Evolutionary conservation across 2,888 invertebrate species (phyloP), one percentile per base, ranked within the genome.

Genomic region (Lepidocyrtinus sp.): DNA sequence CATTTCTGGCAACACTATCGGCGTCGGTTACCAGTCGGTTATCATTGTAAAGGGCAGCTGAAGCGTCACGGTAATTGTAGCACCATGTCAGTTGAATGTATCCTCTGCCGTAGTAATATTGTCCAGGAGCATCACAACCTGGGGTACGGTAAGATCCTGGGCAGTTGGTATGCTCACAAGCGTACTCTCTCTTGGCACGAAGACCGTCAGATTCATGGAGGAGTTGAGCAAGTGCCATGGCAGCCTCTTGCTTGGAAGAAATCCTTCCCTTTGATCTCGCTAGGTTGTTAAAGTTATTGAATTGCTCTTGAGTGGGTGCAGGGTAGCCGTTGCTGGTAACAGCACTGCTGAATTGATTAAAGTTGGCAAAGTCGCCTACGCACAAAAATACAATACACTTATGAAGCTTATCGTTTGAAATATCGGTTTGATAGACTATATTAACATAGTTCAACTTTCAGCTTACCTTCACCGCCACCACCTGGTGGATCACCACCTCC

Each of bases 1-100:
- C 85, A 45, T 84, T 74, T 19, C 75, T 50, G 15, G 85, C 85
- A 0, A 85, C 85, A 3, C 26, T 24, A 24, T 85, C 85, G 0
- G 85, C 61, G 55, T 84, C 75, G 2, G 9, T 59, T 1, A 85
- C 79, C n/a, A 85, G 63, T 12, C 83, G 24, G 2, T 76, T 24
- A 24, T 85, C 84, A 0, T 77, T 71, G 50, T 79, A 85, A n/a
- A 86, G 70, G 27, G 71, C 78, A 2, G 26, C 19, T 7, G 82
- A 80, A 0, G 82, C 83, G 0, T 72, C 71, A 5, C 46, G 19
- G 69, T 83, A 83, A 22, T 85, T 85, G 76, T 84, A 81, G 64
- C 86, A 86, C 84, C 85, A 84, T 1, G 80, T 75, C 19, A 86
- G 75, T 72, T 85, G 85, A 67, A 85, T 85, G 71, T 84, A 85